These are phyloP conservation scores for Stenodera caucasica DNA, from an alignment of 2,888 invertebrate species.

Conservation along the genomic window DNA sequence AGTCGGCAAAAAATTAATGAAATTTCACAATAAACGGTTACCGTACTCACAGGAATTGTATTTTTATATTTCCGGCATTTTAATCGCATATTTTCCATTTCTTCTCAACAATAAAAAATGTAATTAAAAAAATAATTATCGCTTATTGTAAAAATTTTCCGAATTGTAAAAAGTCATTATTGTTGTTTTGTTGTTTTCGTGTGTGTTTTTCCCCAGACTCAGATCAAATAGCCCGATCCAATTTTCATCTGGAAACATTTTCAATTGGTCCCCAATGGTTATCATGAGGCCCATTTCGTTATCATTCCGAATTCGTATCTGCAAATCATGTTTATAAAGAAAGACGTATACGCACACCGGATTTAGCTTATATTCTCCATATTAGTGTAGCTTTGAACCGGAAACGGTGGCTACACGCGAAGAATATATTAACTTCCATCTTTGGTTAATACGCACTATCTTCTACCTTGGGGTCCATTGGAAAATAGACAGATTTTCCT, in stretches of 20 bases:
- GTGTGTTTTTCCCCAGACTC: no score
- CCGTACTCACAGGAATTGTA: conserved; percentile 17
- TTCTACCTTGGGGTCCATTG: neutral
- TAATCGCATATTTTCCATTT: neutral
- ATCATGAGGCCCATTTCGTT: no score
- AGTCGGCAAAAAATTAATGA: conserved; percentile 13
- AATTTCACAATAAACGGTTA: conserved; percentile 17
- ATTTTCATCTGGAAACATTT: no score
- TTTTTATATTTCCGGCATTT: conserved; percentile 20
- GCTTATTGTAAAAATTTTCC: no score
- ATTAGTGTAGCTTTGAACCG: neutral
- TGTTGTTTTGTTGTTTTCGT: no score
- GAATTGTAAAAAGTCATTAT: no score
- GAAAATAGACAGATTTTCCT: neutral
- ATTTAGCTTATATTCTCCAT: neutral
- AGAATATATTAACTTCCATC: neutral
- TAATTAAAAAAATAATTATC: no score
- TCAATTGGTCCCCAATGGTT: no score
- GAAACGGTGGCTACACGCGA: neutral
- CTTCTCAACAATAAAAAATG: no score
- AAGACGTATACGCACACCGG: neutral
- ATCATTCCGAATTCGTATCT: neutral
- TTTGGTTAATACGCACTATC: neutral
- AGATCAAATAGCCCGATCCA: no score
- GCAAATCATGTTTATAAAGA: neutral